Evolutionary conservation across 2,113 vertebrate species (phyloP).

Genomic region (Agelaius tricolor): DNA sequence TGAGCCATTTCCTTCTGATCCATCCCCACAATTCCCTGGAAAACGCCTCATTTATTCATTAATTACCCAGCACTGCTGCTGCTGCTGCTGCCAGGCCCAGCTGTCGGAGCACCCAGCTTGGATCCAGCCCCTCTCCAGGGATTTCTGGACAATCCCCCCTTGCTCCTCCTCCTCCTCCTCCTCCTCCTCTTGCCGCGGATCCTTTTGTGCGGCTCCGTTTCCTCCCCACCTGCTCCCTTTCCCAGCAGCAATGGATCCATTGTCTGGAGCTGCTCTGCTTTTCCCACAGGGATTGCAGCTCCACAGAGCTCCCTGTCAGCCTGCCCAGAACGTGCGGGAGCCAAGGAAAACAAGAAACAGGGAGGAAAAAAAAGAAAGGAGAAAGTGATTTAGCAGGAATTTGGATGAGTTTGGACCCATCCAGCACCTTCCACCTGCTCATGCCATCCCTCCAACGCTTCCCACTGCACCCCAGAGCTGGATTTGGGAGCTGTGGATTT

Average conservation of each 20-base stretch:
- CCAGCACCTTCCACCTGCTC: neutral
- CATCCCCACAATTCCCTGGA: neutral
- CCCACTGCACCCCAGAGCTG: fast-evolving
- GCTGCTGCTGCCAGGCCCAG: neutral
- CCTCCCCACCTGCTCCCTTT: conserved; percentile 19
- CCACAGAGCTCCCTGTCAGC: neutral
- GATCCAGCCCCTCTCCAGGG: neutral
- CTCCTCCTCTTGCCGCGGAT: neutral
- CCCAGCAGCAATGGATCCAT: neutral
- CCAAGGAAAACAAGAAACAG: neutral
- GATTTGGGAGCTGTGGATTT: neutral
- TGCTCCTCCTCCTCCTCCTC: neutral
- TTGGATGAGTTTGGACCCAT: neutral
- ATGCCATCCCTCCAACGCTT: neutral
- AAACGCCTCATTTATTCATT: neutral
- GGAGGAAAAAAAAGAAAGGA: neutral
- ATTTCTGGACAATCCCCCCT: neutral
- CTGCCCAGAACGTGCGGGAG: neutral
- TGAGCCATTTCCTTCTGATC: neutral
- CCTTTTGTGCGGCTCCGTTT: neutral
- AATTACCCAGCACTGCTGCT: neutral
- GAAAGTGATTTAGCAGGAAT: neutral
- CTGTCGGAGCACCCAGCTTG: neutral
- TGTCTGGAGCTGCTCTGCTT: neutral
- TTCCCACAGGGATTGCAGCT: neutral